These are phyloP conservation scores for Felis catus DNA, from an alignment of 2,113 vertebrate species.

Conservation along the genomic window DNA sequence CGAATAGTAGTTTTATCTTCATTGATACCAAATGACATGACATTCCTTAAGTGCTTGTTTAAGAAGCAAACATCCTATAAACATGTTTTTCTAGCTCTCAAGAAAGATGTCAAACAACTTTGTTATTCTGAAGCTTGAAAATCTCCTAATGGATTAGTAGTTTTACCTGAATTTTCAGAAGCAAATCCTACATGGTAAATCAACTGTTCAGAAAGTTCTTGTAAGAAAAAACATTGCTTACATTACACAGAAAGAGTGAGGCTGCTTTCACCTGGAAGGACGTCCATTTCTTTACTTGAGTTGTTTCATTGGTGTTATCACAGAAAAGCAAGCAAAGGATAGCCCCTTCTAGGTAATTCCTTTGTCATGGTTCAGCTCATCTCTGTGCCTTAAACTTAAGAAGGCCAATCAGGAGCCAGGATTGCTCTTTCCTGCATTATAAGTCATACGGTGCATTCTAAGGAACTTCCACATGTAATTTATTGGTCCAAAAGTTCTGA, in stretches of 20 bases:
- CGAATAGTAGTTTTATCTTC: not conserved
- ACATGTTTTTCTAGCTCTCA: not conserved
- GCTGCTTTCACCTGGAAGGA: not conserved
- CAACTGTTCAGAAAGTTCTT: not conserved
- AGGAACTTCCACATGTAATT: not conserved
- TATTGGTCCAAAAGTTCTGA: not conserved
- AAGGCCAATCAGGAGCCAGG: not conserved
- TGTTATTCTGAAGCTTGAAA: conserved; percentile 2
- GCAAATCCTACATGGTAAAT: not conserved
- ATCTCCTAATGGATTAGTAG: not conserved
- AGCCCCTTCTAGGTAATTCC: not conserved
- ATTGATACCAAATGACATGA: not conserved
- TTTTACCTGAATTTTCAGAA: not conserved
- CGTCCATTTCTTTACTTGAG: not conserved
- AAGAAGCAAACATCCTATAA: not conserved
- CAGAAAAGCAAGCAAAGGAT: not conserved
- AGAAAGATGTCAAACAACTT: not conserved
- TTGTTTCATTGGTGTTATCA: not conserved
- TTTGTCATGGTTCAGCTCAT: not conserved
- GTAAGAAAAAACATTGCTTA: not conserved
- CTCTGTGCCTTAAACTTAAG: not conserved
- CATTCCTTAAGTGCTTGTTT: not conserved
- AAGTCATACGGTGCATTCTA: not conserved
- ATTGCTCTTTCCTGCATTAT: not conserved
- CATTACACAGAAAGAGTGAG: no score